Evolutionary conservation across 2,888 invertebrate genomes (phyloP).

Genomic region (Acholoe squamosa): DNA sequence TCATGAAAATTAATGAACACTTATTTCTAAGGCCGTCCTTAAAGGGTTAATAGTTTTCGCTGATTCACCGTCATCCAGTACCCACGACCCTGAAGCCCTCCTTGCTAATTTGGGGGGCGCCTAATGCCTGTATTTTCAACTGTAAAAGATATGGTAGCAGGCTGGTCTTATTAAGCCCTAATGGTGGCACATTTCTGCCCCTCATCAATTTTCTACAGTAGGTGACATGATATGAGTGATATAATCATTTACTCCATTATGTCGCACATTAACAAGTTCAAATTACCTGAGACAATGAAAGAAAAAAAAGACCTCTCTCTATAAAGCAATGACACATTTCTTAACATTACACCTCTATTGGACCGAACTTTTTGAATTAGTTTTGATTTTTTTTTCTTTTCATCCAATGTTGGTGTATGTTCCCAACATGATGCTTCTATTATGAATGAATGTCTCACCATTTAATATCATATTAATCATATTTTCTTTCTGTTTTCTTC

Average conservation of each 20-base stretch:
- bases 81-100: background rate
- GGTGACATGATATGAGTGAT: background rate
- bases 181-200: slow-evolving; percentile 3
- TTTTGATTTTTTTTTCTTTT: no score
- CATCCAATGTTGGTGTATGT: no score
- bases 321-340: background rate
- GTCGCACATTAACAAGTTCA: background rate
- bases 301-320: background rate
- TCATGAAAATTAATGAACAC: no score
- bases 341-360: background rate
- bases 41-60: slow-evolving; percentile 30
- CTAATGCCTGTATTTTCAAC: background rate
- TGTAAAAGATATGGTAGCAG: background rate
- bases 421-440: no score
- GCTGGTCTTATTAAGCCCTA: background rate
- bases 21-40: no score
- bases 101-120: slow-evolving; percentile 11
- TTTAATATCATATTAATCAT: background rate
- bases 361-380: background rate
- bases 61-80: background rate
- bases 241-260: slow-evolving; percentile 8
- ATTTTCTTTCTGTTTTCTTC: background rate
- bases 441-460: no score
- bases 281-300: background rate
- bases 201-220: no score